Conservation (phyloP, 2,113 vertebrate genomes). For the Nematolebias whitei region DNA sequence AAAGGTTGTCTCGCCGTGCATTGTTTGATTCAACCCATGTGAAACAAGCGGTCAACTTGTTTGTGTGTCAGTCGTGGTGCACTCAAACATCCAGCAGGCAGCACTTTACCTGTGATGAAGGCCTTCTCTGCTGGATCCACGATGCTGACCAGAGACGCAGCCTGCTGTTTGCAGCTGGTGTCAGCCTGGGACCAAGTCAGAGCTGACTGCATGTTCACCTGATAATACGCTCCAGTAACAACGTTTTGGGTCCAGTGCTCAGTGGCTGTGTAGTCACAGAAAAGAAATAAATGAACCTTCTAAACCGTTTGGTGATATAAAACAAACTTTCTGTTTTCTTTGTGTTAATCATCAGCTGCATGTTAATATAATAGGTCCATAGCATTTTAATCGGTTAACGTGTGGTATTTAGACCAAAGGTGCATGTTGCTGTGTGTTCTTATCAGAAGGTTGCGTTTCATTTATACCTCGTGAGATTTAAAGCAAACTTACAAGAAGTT, state of each 20-base stretch:
- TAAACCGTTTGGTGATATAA: neutral
- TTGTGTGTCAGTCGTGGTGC: neutral
- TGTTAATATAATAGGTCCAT: neutral
- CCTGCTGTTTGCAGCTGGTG: slow-evolving; percentile 91
- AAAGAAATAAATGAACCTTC: neutral
- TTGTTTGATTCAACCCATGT: no score
- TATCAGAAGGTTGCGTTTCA: neutral
- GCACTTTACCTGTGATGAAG: slow-evolving; percentile 85
- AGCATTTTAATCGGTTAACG: no score
- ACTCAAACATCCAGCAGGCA: slow-evolving; percentile 14
- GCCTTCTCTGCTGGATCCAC: slow-evolving; percentile 87
- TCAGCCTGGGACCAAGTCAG: slow-evolving; percentile 90
- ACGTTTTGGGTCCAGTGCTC: slow-evolving; percentile 83
- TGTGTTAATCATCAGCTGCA: neutral
- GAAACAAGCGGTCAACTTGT: neutral
- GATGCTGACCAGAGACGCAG: slow-evolving; percentile 83
- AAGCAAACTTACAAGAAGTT: slow-evolving; percentile 80
- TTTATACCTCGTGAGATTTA: neutral
- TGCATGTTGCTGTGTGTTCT: neutral
- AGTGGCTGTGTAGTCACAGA: slow-evolving; percentile 55
- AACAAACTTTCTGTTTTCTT: neutral
- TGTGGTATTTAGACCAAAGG: no score
- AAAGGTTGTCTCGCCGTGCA: neutral
- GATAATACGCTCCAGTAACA: slow-evolving; percentile 84
- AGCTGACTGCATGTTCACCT: slow-evolving; percentile 84